Conservation (phyloP, 2,888 invertebrate genomes). For the Synanthedon vespiformis region DNA sequence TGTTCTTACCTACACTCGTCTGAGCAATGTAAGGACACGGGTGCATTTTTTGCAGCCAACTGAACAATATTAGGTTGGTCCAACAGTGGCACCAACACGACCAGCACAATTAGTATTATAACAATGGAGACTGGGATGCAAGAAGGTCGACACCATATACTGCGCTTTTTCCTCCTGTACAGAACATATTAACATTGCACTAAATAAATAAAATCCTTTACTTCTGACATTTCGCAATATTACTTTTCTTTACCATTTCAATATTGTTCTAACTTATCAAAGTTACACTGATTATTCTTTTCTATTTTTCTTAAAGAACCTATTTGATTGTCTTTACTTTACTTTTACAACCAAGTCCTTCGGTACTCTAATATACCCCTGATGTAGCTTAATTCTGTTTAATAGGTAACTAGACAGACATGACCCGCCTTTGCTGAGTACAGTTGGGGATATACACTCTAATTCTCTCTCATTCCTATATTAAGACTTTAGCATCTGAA, state of each 20-base stretch:
- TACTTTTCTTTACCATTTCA: not conserved
- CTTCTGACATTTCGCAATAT: not conserved
- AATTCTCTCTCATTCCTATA: not conserved
- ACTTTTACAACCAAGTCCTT: too few species aligned
- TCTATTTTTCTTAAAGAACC: too few species aligned
- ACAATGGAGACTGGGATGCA: slow-evolving; percentile 87
- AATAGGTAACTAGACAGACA: too few species aligned
- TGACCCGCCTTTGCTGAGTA: too few species aligned
- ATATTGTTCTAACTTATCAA: too few species aligned
- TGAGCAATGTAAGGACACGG: slow-evolving; percentile 63
- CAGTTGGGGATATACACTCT: too few species aligned
- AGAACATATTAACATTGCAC: slow-evolving; percentile 5
- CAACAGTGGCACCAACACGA: slow-evolving; percentile 80
- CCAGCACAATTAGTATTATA: slow-evolving; percentile 81
- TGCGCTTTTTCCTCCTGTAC: slow-evolving; percentile 51
- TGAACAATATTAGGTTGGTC: slow-evolving; percentile 75
- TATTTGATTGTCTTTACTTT: too few species aligned
- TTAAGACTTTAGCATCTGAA: not conserved
- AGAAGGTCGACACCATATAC: slow-evolving; percentile 83
- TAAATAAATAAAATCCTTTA: not conserved
- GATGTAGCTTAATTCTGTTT: too few species aligned
- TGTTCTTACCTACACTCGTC: slow-evolving; percentile 73
- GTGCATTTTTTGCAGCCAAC: slow-evolving; percentile 28
- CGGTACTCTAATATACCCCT: too few species aligned
- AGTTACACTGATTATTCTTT: too few species aligned